phyloP scores from a whole-genome alignment of 2,113 vertebrate species.

The Pimephales promelas region DNA sequence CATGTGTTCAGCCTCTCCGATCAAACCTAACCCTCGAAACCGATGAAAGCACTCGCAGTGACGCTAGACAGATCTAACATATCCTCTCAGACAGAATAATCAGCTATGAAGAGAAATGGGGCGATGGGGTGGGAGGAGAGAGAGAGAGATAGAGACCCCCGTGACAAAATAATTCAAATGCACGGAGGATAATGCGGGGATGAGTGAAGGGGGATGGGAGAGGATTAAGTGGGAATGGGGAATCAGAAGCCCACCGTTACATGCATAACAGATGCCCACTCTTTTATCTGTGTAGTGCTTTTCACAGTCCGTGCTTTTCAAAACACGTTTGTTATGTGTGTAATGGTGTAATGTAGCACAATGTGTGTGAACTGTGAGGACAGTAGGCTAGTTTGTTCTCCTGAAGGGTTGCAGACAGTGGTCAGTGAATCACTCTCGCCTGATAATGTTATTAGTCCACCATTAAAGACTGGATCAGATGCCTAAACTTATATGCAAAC shows the following conservation, averaged over 20 bases:
- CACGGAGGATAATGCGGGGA: slow-evolving; percentile 70
- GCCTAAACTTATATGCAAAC: background rate
- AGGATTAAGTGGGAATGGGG: slow-evolving; percentile 48
- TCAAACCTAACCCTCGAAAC: slow-evolving; percentile 70
- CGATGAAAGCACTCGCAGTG: slow-evolving; percentile 69
- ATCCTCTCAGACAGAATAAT: slow-evolving; percentile 70
- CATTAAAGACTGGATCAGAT: background rate
- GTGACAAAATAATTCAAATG: slow-evolving; percentile 71
- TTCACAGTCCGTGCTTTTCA: background rate
- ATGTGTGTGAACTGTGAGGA: background rate
- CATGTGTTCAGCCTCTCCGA: slow-evolving; percentile 65
- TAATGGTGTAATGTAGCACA: background rate
- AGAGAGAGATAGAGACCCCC: slow-evolving; percentile 55
- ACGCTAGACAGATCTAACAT: slow-evolving; percentile 72
- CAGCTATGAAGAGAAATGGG: slow-evolving; percentile 67
- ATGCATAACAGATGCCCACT: slow-evolving; percentile 29
- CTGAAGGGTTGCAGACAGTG: background rate
- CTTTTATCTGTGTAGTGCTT: background rate
- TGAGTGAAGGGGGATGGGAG: slow-evolving; percentile 48
- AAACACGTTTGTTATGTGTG: background rate
- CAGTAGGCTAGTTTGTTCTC: background rate
- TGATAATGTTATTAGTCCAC: background rate
- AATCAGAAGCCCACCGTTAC: slow-evolving; percentile 35
- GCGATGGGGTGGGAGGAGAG: slow-evolving; percentile 68
- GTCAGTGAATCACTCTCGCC: background rate